phyloP scores from a whole-genome alignment of 1,140 invertebrate species.

The Thalassaphorura encarpata region DNA sequence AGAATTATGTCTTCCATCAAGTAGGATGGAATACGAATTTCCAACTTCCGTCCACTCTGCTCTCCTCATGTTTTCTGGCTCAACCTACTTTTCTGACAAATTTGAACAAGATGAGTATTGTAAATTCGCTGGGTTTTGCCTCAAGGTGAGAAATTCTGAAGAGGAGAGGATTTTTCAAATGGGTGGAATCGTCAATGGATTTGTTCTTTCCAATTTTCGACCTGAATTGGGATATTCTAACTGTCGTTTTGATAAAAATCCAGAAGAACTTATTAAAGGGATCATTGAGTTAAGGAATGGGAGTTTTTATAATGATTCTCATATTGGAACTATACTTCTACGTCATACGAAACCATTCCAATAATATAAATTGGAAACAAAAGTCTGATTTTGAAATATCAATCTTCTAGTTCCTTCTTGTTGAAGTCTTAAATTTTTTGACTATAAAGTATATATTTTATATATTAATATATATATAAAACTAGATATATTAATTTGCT shows the following conservation, averaged over 20 bases:
- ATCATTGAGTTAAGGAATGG: conserved; percentile 2
- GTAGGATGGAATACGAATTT: background rate
- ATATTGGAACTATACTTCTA: conserved; percentile 3
- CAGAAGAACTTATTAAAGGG: conserved; percentile 5
- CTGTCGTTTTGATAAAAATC: background rate
- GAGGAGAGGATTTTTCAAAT: background rate
- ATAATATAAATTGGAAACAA: background rate
- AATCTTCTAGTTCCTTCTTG: background rate
- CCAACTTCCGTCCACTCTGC: background rate
- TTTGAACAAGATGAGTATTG: conserved; percentile 15
- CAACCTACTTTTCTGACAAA: background rate
- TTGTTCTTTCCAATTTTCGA: background rate
- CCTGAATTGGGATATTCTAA: background rate
- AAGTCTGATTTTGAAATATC: background rate
- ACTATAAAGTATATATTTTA: no score
- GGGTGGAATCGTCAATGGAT: conserved; percentile 10
- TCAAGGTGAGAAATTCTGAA: background rate
- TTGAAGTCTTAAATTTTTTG: no score
- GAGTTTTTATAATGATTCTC: conserved; percentile 4
- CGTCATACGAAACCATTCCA: conserved; percentile 6
- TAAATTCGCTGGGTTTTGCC: conserved; percentile 5
- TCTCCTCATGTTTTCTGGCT: conserved; percentile 13
- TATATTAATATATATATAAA: no score
- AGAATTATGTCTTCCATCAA: background rate
- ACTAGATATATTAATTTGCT: no score